A percentile compares a stretch with the other conserved stretches of the same genome.
phyloP scores from a whole-genome alignment of 2,113 vertebrate genomes.

The Chaetodon trifascialis region DNA sequence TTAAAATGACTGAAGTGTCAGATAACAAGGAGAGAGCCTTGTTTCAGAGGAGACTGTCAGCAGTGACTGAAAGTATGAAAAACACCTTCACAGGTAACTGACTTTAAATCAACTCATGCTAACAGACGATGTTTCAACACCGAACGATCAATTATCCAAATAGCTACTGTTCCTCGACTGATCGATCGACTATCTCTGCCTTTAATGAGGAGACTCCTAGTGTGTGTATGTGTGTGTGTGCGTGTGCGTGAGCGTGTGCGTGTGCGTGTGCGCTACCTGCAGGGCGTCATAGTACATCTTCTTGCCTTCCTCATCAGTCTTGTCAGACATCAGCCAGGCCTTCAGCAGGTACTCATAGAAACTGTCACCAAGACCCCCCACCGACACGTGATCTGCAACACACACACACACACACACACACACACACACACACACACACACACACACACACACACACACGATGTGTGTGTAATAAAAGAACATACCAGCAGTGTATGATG shows the following conservation, averaged over 20 bases:
- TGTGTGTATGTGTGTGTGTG: constrained; percentile 4
- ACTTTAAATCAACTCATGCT: too few relatives aligned
- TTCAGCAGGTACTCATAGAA: constrained; percentile 99
- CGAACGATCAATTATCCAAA: background rate
- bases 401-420: constrained; percentile 23
- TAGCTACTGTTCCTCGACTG: background rate
- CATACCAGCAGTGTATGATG: background rate
- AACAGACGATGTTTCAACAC: too few relatives aligned
- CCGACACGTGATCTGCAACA: constrained; percentile 93
- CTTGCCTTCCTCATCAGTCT: constrained; percentile 94
- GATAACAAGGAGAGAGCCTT: too few relatives aligned
- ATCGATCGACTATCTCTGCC: background rate
- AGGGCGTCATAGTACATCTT: constrained; percentile 97
- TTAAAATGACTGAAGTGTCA: too few relatives aligned
- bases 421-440: constrained; percentile 30
- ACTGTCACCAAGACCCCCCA: constrained; percentile 97
- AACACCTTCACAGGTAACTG: too few relatives aligned
- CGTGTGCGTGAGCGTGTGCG: background rate
- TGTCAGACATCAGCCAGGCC: constrained; percentile 98
- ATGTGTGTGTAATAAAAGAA: constrained; percentile 17
- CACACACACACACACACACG: constrained; percentile 4
- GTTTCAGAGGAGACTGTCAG: too few relatives aligned
- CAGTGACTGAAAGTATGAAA: too few relatives aligned
- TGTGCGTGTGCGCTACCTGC: constrained; percentile 85
- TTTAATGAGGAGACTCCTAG: background rate